Base-by-base conservation (phyloP, 2,888 invertebrate genomes). In the Ceramica pisi region DNA sequence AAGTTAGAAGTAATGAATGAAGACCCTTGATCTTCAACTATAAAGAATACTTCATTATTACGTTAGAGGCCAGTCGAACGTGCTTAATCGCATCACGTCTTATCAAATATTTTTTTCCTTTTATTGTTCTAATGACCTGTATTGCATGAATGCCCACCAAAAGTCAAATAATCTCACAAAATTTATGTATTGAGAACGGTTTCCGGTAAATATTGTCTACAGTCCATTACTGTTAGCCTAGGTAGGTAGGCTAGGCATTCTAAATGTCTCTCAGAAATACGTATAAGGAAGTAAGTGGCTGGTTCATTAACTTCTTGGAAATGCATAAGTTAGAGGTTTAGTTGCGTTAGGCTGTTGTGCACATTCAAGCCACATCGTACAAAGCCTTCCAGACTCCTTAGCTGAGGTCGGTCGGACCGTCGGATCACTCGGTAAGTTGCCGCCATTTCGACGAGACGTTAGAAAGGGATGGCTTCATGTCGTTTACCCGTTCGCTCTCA, bases 391-490 rank as follows among this genome's bases (percentile, higher is more conserved):
- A 86, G 83, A 81, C 79, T 82, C 83, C 83, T 83, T 62, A 62
- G 56, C 56, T 64, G 60, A 70, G 78, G 82, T 86, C 84, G 78
- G 82, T 86, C 84, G 83, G 79, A 82, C 41, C 41, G 38, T 87
- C 83, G 83, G 80, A 83, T 87, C 83, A 84, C 81, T 86, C 80
- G 82, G 83, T 79, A 62, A 86, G 88, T 87, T 90, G 89, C 92
- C 92, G 92, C 91, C 92, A 89, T 90, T 88, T 85, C 86, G 88
- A 87, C 90, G 91, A 91, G 92, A 91, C 90, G 88, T 74, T 80
- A 77, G 88, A 93, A 78, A 81, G 90, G 89, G 90, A 90, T 50
- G 51, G 78, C 70, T 59, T 68, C 76, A 79, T 86, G 60, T 86
- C 76, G 83, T 80, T 73, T 63, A 83, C 91, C 87, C 91, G 72